Base-by-base conservation (phyloP, 2,888 invertebrate genomes). In the Scaptomyza flava region DNA sequence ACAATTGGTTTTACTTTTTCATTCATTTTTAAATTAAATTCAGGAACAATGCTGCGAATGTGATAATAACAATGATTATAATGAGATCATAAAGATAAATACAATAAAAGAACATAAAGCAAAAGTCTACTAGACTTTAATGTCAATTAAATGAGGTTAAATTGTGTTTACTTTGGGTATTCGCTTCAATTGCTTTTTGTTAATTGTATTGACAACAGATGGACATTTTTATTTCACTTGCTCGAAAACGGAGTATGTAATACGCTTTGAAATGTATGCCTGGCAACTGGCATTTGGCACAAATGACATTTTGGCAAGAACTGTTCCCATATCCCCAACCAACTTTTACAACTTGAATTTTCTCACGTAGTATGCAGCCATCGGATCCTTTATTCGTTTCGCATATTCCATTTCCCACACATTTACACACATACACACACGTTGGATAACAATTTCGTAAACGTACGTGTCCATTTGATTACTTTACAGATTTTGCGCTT, bases 391-490 rank as follows among this genome's bases (percentile, higher is more conserved):
- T 81, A 69, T 81, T 65, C 68, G 17, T 20, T 64, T 74, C 60
- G 77, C 71, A 76, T 77, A 74, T 66, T 43, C 72, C 58, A 68
- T 61, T 70, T 70, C 45, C 61, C 63, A 33, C 64, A 7, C 48
- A 48, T 60, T 17, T 48, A 42, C 62, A 33, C 64, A 51, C 58
- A n/a, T n/a, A 72, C 60, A 48, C 30, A 48, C 38, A n/a, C 45
- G 60, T 60, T 61, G 60, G 74, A 77, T 77, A 54, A 66, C 45
- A 43, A 43, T 67, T 48, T 59, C 62, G 50, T 63, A 46, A 50
- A 38, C 62, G 81, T 58, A 83, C 83, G 83, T 83, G 83, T 87
- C 87, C 84, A 81, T 87, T 81, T 84, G 87, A 81, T 84, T 84
- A 87, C 84, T 71, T 72, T 72, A 79, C 83, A 81, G 87, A 83